These are phyloP conservation scores for Tyto alba DNA, from an alignment of 2,113 vertebrate genomes.

Conservation along the genomic window DNA sequence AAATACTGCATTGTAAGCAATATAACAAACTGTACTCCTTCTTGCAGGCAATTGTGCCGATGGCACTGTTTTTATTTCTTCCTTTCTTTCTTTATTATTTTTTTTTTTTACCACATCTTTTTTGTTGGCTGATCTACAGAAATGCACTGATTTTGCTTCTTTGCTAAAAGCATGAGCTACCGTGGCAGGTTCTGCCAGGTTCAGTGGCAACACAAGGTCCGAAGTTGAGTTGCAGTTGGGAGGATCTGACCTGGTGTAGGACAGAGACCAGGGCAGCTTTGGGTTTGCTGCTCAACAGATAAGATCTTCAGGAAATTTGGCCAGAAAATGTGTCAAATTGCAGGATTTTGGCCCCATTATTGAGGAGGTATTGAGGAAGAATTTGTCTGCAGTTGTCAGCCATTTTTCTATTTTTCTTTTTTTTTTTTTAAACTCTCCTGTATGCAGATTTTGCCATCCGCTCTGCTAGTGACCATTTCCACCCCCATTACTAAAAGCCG, in stretches of 20 bases:
- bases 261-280: neutral
- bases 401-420: conserved; percentile 38
- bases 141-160: conserved; percentile 61
- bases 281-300: neutral
- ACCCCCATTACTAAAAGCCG: conserved; percentile 62
- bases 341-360: neutral
- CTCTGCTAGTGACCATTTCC: conserved; percentile 68
- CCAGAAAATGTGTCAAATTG: conserved; percentile 3
- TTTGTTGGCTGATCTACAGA: conserved; percentile 72
- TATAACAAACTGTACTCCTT: conserved; percentile 81
- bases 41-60: conserved; percentile 73
- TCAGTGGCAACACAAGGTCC: neutral
- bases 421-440: conserved; percentile 10
- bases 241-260: conserved; percentile 17
- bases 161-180: conserved; percentile 58
- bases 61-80: conserved; percentile 59
- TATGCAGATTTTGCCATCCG: conserved; percentile 62
- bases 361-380: conserved; percentile 8
- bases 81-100: conserved; percentile 4
- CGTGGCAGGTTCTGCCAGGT: conserved; percentile 57
- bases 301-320: conserved; percentile 24
- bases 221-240: neutral
- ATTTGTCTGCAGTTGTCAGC: conserved; percentile 53
- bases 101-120: conserved; percentile 60
- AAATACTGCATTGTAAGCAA: conserved; percentile 86